These are phyloP conservation scores for Calameuta filiformis DNA, from an alignment of 2,888 invertebrate species.

Conservation along the genomic window DNA sequence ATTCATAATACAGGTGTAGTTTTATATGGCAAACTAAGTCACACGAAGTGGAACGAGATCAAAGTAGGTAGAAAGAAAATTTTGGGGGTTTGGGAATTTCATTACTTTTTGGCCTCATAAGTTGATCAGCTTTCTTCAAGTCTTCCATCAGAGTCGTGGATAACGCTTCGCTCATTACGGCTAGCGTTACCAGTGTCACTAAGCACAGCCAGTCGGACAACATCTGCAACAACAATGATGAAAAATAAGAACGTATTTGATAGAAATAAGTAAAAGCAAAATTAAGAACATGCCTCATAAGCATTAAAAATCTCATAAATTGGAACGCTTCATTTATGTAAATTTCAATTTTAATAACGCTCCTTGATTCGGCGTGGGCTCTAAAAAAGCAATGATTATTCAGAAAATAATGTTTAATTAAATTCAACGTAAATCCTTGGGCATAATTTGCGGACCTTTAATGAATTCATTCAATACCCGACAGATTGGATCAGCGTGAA, in stretches of 20 bases:
- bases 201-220: constrained; percentile 41
- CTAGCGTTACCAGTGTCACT: constrained; percentile 40
- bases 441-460: neutral
- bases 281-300: neutral
- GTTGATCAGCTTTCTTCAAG: constrained; percentile 52
- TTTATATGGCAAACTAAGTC: neutral
- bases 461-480: neutral
- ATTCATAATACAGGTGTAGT: neutral
- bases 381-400: neutral
- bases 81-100: neutral
- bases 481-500: neutral
- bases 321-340: neutral
- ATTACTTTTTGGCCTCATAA: constrained; percentile 56
- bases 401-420: neutral
- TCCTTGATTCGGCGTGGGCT: neutral
- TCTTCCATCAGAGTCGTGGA: constrained; percentile 53
- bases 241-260: neutral
- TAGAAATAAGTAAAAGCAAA: neutral
- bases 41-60: neutral
- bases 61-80: neutral
- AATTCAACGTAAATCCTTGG: neutral
- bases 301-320: neutral
- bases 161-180: constrained; percentile 44
- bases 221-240: constrained; percentile 41
- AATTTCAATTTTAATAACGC: neutral